These are phyloP conservation scores for Dascyllus trimaculatus DNA, from an alignment of 2,113 vertebrate species.

Conservation along the genomic window DNA sequence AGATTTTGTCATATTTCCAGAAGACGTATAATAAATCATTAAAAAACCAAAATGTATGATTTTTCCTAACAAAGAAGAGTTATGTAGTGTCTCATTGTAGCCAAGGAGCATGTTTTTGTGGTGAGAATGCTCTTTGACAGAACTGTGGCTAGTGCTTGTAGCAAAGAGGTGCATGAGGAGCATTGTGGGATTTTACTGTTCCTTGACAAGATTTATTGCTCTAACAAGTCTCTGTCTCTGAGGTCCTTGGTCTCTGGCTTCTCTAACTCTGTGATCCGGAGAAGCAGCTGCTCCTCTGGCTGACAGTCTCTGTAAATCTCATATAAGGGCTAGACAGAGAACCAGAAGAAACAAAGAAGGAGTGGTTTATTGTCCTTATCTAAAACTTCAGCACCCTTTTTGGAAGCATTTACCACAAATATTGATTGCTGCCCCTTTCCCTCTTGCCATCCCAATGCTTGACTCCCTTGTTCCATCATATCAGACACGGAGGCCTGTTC, in stretches of 20 bases:
- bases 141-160: background rate
- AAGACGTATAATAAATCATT: too few relatives aligned
- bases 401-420: constrained; percentile 65
- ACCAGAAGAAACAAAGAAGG: constrained; percentile 14
- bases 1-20: too few relatives aligned
- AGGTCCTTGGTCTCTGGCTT: constrained; percentile 54
- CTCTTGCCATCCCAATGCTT: background rate
- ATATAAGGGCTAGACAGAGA: constrained; percentile 12
- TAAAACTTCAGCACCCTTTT: constrained; percentile 45
- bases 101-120: background rate
- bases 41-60: constrained; percentile 61
- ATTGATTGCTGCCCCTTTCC: constrained; percentile 61
- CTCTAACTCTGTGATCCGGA: constrained; percentile 66
- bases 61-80: constrained; percentile 85
- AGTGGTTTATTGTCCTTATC: constrained; percentile 61
- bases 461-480: constrained; percentile 74
- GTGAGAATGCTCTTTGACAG: constrained; percentile 11
- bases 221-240: constrained; percentile 63
- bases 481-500: constrained; percentile 71
- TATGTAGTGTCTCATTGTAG: constrained; percentile 28
- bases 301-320: constrained; percentile 38
- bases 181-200: constrained; percentile 40
- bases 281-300: constrained; percentile 44
- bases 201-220: constrained; percentile 63
- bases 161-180: constrained; percentile 27